A percentile compares a stretch with the other conserved stretches of the same genome.
Conservation (phyloP, 1,140 invertebrate species). For the Lethocerus indicus region DNA sequence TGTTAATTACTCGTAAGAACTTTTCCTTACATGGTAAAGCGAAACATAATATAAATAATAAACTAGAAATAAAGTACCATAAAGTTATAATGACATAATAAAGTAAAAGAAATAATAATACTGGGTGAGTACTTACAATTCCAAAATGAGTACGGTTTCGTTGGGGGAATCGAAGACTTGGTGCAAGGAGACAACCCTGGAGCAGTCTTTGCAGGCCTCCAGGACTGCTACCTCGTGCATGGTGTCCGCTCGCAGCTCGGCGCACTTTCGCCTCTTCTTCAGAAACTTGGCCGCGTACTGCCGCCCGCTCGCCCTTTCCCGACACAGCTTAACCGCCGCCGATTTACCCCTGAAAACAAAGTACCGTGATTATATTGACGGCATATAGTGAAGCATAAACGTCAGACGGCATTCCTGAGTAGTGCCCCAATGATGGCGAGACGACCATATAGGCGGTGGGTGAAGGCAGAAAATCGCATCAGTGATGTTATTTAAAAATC, state of each 20-base stretch:
- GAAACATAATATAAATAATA: not conserved
- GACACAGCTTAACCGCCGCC: conserved; percentile 76
- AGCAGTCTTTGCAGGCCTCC: conserved; percentile 57
- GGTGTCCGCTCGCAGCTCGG: conserved; percentile 65
- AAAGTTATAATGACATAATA: not conserved
- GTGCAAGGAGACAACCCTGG: conserved; percentile 68
- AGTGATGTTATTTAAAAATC: too few relatives aligned
- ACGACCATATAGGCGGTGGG: too few relatives aligned
- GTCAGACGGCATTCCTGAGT: too few relatives aligned
- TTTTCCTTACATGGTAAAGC: not conserved
- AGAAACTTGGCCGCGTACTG: conserved; percentile 93
- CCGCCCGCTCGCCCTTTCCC: conserved; percentile 62
- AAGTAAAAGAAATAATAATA: not conserved
- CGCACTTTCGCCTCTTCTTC: conserved; percentile 64
- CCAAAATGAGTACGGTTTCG: conserved; percentile 74
- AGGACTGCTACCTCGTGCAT: conserved; percentile 83
- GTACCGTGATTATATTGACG: too few relatives aligned
- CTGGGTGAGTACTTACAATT: conserved; percentile 48
- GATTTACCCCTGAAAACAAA: conserved; percentile 90
- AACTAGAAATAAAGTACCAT: not conserved
- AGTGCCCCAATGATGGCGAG: too few relatives aligned
- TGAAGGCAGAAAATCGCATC: too few relatives aligned
- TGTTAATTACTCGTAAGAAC: not conserved
- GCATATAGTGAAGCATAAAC: too few relatives aligned
- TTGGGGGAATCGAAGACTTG: conserved; percentile 69